Evolutionary conservation across 2,797 vertebrate genomes (phyloP), one percentile per base, ranked within the genome.

Genomic region (Galagoides demidoff): DNA sequence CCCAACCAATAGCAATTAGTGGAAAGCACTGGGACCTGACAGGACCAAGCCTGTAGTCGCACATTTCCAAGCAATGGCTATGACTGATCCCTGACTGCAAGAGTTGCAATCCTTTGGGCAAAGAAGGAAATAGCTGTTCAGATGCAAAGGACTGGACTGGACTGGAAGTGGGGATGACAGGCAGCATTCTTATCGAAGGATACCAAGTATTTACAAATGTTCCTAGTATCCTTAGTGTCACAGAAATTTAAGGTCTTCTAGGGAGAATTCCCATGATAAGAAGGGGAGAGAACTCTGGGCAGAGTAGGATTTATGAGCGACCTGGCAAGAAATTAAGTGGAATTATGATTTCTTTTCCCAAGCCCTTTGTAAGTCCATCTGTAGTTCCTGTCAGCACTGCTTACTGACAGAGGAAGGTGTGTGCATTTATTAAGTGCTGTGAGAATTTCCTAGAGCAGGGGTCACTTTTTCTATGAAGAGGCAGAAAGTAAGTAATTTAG

Each of bases 281-380:
- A 77, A n/a, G 25, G 61, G 43, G 25, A 31, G 43, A 55, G 39
- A 19, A 16, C 66, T 77, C 55, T 9, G 19, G 29, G 55, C 37
- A 82, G 68, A 92, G n/a, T 1, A 49, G 84, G 85, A 91, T 59
- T 77, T 85, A 71, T 68, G 76, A 77, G 27, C 45, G 55, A 64
- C 45, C 37, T 55, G 84, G 23, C 61, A 57, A 85, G 76, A 77
- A 85, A n/a, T 17, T 29, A 61, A 84, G 25, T 68, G 31, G 52
- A 85, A 74, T 43, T 39, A 23, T 2, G 34, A 9, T 59, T 63
- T 57, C 49, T 2, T 3, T 4, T 2, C 43, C 45, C n/a, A 10
- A 68, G n/a, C 20, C 39, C 87, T 87, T 23, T 63, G 66, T n/a
- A 63, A 52, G 12, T 76, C 34, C 43, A 45, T 20, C 68, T 64